Conservation (phyloP, 2,797 vertebrate species). For the Heteromormyrus szaboi region DNA sequence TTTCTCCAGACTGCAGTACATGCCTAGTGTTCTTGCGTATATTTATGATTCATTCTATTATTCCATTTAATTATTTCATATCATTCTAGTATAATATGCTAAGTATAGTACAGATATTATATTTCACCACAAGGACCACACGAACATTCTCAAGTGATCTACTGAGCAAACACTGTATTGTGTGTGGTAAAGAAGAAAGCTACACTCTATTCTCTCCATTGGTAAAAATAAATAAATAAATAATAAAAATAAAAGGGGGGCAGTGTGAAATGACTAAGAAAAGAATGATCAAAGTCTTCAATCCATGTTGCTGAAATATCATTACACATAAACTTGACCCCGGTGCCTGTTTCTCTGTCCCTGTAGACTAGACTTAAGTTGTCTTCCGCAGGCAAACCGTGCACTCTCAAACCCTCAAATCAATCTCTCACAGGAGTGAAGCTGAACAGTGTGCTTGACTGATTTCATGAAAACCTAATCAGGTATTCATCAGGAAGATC, state of each 20-base stretch:
- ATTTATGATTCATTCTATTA: background rate
- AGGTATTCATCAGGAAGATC: conserved; percentile 98
- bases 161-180: background rate
- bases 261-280: conserved; percentile 63
- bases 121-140: background rate
- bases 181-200: background rate
- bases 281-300: conserved; percentile 90
- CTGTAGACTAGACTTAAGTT: conserved; percentile 68
- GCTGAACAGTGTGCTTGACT: conserved; percentile 79
- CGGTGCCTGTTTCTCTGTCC: conserved; percentile 73
- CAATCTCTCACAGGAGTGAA: conserved; percentile 80
- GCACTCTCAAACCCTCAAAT: conserved; percentile 85
- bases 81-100: background rate
- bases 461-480: conserved; percentile 99
- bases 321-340: conserved; percentile 98
- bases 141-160: background rate
- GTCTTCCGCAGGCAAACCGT: conserved; percentile 61
- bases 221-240: conserved; percentile 47
- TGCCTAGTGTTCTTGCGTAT: background rate
- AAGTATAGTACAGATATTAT: background rate
- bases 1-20: background rate
- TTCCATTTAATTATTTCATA: background rate
- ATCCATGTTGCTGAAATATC: conserved; percentile 86
- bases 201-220: conserved; percentile 51
- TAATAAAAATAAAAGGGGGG: background rate